Evolutionary conservation across 2,797 vertebrate species (phyloP), one percentile per base, ranked within the genome.

Genomic region (Coracias cyanogaster): DNA sequence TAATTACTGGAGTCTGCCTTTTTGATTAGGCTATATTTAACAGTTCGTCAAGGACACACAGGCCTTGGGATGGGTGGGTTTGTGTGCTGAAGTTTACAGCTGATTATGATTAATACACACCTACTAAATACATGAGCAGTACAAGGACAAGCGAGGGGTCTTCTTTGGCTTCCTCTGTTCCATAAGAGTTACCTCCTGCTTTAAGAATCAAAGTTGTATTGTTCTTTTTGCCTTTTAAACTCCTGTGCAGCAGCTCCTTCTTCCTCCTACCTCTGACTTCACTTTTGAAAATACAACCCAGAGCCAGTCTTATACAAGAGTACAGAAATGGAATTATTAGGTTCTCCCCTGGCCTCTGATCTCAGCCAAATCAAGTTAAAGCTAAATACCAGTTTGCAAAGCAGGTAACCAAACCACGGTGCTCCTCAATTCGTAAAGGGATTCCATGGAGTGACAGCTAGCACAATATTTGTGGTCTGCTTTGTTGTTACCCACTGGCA

Each of bases 401-500:
- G 43, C 86, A 95, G 51, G 48, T 33, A 92, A 13, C 51, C 74
- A 93, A 92, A 48, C 13, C 77, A 61, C 37, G 24, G 43, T 0
- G 4, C 55, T 85, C 41, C 54, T 70, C 78, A 70, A 20, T 70
- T 67, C 49, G 28, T 62, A 2, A 28, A 45, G 29, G 55, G 22
- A 85, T 67, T 62, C 71, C 61, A 52, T 1, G 0, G 84, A 92
- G 86, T 31, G 79, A 95, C 94, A 89, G 91, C 4, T 49, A 86
- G 71, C 57, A 89, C 86, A 89, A 9, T 74, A 83, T 95, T 95
- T 93, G 84, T 71, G 58, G 48, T 35, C 67, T 80, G 86, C 83
- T 96, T 87, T 94, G 71, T 78, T 80, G 86, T 82, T 91, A 86
- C 92, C 86, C 92, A 81, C 76, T 57, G 76, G 84, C 91, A 93